These are phyloP conservation scores for Ennomos fuscantarius DNA, from an alignment of 2,888 invertebrate genomes.

Conservation along the genomic window DNA sequence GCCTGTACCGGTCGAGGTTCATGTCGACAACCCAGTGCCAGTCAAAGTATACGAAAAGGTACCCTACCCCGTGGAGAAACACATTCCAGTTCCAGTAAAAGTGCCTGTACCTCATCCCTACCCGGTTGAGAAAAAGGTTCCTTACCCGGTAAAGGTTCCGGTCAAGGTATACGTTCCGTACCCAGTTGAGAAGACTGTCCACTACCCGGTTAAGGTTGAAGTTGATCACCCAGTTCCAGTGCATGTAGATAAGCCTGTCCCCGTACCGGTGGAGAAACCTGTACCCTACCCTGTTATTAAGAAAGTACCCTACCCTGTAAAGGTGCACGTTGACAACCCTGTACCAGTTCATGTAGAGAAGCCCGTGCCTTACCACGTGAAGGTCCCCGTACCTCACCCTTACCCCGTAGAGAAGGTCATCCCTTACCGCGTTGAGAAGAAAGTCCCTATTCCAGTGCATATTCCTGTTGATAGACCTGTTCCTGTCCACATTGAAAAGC, in stretches of 20 bases:
- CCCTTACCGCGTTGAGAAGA: slow-evolving; percentile 88
- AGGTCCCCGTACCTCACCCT: slow-evolving; percentile 89
- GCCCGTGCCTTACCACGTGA: slow-evolving; percentile 90
- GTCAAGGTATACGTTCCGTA: slow-evolving; percentile 90
- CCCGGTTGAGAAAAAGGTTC: slow-evolving; percentile 89
- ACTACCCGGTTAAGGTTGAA: slow-evolving; percentile 89
- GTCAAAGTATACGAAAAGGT: slow-evolving; percentile 86
- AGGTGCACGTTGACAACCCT: slow-evolving; percentile 88
- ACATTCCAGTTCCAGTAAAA: slow-evolving; percentile 88
- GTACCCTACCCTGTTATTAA: slow-evolving; percentile 91
- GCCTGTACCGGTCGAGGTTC: slow-evolving; percentile 88
- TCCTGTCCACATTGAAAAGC: slow-evolving; percentile 87
- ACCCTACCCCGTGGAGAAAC: slow-evolving; percentile 90
- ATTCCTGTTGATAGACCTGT: slow-evolving; percentile 86
- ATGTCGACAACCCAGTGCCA: slow-evolving; percentile 88
- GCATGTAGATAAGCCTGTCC: slow-evolving; percentile 87
- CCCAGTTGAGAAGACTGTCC: slow-evolving; percentile 90
- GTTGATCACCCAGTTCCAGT: slow-evolving; percentile 89
- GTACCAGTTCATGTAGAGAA: slow-evolving; percentile 91
- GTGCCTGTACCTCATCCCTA: slow-evolving; percentile 90
- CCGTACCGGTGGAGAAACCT: slow-evolving; percentile 89
- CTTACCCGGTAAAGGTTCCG: slow-evolving; percentile 87
- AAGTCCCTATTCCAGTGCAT: slow-evolving; percentile 87
- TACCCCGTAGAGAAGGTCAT: slow-evolving; percentile 88
- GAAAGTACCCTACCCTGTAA: slow-evolving; percentile 89